phyloP scores from a whole-genome alignment of 2,797 vertebrate species.

The Crax fasciolata region DNA sequence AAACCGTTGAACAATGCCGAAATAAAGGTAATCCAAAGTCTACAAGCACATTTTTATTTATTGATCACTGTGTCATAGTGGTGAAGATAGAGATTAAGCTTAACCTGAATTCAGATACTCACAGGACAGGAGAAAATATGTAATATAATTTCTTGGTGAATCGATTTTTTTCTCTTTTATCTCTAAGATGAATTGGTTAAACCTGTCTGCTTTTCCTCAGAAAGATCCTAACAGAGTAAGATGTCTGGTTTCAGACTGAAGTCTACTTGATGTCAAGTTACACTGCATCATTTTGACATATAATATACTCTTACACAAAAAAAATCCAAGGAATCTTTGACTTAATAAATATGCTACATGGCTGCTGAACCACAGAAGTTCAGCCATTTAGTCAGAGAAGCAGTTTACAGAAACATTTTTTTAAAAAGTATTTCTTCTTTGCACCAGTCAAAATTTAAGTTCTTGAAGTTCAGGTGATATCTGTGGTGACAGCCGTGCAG shows the following conservation, averaged over 20 bases:
- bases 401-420: not conserved
- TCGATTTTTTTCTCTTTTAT: not conserved
- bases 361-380: not conserved
- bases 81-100: not conserved
- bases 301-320: conserved; percentile 11
- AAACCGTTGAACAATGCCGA: conserved; percentile 87
- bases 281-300: conserved; percentile 37
- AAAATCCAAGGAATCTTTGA: not conserved
- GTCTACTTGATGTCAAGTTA: conserved; percentile 29
- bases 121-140: not conserved
- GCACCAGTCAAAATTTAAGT: not conserved
- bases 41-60: not conserved
- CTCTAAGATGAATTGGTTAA: not conserved
- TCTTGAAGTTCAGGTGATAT: conserved; percentile 46
- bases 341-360: not conserved
- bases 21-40: conserved; percentile 82
- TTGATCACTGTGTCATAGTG: not conserved
- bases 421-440: not conserved
- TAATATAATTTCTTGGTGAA: not conserved
- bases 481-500: conserved; percentile 13
- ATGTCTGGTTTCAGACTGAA: conserved; percentile 26
- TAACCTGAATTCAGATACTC: not conserved
- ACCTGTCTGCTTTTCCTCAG: conserved; percentile 1
- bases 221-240: conserved; percentile 14
- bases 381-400: not conserved